A percentile compares a stretch with the other conserved stretches of the same genome.
Conservation (phyloP, 2,113 vertebrate species). For the Aplodontia rufa region DNA sequence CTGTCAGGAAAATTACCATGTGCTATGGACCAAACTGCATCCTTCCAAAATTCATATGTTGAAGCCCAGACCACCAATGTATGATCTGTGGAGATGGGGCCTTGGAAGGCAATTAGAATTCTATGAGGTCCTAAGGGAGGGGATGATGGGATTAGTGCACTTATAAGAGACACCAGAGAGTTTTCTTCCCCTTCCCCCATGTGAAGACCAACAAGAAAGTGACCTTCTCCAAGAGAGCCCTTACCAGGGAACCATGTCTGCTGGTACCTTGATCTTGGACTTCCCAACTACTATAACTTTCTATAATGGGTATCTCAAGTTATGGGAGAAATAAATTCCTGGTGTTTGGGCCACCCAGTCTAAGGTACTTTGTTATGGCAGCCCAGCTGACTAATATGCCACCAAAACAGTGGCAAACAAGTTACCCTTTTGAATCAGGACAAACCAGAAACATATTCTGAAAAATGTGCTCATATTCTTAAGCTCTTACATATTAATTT, state of each 20-base stretch:
- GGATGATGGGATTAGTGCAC: neutral
- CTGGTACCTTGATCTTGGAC: neutral
- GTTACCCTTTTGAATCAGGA: neutral
- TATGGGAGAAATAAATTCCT: neutral
- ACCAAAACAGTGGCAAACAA: neutral
- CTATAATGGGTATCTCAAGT: too few species aligned
- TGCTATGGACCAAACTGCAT: neutral
- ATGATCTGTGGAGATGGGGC: neutral
- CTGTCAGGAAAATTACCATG: neutral
- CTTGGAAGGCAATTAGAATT: neutral
- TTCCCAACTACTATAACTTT: neutral
- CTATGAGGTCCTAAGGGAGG: neutral
- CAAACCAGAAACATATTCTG: conserved; percentile 19
- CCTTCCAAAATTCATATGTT: neutral
- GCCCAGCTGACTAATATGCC: neutral
- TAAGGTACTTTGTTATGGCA: neutral
- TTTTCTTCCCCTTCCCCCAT: neutral
- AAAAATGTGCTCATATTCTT: neutral
- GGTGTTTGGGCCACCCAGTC: neutral
- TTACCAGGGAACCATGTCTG: neutral
- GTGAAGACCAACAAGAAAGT: neutral
- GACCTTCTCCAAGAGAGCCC: neutral
- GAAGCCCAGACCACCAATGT: neutral
- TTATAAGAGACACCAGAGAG: neutral
- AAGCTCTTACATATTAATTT: neutral